Conservation (phyloP, 2,797 vertebrate species). For the Dendrocincla fuliginosa region DNA sequence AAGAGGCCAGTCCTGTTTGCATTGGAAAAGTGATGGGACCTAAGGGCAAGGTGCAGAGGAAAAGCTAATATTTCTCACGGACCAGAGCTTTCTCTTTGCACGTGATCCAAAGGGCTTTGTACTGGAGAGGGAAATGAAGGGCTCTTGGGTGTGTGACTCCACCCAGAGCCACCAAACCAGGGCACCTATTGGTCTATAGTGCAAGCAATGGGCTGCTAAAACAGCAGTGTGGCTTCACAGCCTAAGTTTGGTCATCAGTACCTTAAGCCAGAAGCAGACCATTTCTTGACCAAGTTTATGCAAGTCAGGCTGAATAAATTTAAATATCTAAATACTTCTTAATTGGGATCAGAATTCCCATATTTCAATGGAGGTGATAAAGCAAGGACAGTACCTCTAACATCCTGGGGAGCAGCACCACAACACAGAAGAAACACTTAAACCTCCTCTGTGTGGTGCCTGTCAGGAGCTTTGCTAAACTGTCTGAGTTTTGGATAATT, state of each 20-base stretch:
- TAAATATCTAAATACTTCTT: not conserved
- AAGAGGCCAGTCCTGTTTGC: not conserved
- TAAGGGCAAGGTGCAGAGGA: not conserved
- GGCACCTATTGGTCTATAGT: not conserved
- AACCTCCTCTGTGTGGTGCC: accelerated
- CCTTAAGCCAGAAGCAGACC: not conserved
- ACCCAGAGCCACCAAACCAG: not conserved
- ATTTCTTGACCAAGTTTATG: not conserved
- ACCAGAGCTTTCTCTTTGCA: not conserved
- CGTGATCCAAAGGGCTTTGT: not conserved
- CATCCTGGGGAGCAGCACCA: not conserved
- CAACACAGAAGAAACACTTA: not conserved
- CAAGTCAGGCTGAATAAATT: not conserved
- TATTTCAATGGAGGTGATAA: not conserved
- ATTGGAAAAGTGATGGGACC: slow-evolving; percentile 10
- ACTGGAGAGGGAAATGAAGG: not conserved
- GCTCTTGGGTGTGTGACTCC: not conserved
- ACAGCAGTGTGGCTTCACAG: not conserved
- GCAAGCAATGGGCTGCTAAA: not conserved
- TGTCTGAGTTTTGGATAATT: not conserved
- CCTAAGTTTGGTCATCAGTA: not conserved
- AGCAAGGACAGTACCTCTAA: not conserved
- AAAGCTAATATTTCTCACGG: not conserved
- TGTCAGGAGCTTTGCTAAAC: not conserved
- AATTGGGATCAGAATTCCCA: not conserved